phyloP scores from a whole-genome alignment of 1,140 invertebrate species.

The Nautilus pompilius region DNA sequence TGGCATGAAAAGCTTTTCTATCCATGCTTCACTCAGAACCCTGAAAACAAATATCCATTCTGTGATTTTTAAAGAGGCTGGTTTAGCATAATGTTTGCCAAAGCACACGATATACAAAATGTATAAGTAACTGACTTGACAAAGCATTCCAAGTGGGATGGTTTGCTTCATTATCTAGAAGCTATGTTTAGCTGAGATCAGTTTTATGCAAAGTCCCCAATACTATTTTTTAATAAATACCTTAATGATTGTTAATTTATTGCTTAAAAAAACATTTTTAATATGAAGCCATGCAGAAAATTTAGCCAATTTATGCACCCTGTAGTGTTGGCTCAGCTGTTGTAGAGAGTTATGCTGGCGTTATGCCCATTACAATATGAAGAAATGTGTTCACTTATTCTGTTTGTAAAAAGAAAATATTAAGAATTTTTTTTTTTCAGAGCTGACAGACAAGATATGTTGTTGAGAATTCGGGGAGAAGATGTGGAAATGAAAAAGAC shows the following conservation, averaged over 20 bases:
- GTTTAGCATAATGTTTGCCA: too few species aligned
- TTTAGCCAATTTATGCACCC: neutral
- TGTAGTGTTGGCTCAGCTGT: neutral
- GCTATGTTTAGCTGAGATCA: too few species aligned
- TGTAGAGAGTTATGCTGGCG: neutral
- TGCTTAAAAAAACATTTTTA: neutral
- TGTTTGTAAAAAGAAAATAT: neutral
- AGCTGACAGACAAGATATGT: slow-evolving; percentile 21
- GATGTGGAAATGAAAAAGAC: slow-evolving; percentile 28
- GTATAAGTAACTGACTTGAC: too few species aligned
- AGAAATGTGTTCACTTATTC: neutral
- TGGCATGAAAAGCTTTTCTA: too few species aligned
- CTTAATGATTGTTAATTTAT: neutral
- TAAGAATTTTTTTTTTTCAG: slow-evolving; percentile 8
- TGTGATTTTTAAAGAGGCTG: too few species aligned
- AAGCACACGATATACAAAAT: too few species aligned
- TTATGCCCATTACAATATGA: neutral
- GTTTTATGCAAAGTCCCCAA: too few species aligned
- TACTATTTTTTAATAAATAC: too few species aligned
- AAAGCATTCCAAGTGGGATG: too few species aligned
- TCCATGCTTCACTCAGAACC: too few species aligned
- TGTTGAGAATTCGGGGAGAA: slow-evolving; percentile 12
- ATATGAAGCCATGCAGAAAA: neutral
- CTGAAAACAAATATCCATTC: too few species aligned
- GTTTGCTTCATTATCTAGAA: too few species aligned